Percentiles rank a stretch among this genome's conserved stretches.
These are phyloP conservation scores for Corythaeola cristata DNA, from an alignment of 2,113 vertebrate species.

Conservation along the genomic window DNA sequence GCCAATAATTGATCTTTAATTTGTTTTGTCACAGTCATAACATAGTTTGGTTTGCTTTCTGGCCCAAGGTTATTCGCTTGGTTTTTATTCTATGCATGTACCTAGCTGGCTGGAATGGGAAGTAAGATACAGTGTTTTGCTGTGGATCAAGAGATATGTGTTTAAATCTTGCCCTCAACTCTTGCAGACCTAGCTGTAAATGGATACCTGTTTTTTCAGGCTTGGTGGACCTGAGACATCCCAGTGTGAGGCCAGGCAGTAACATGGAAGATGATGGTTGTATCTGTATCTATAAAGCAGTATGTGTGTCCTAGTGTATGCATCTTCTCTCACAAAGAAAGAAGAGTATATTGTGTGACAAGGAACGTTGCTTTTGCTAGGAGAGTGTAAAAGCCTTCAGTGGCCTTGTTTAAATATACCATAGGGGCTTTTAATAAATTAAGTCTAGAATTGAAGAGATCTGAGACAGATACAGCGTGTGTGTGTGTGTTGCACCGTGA, in stretches of 20 bases:
- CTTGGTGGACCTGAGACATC: neutral
- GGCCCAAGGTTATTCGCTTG: neutral
- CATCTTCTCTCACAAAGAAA: neutral
- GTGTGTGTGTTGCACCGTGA: neutral
- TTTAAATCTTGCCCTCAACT: neutral
- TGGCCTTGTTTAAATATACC: neutral
- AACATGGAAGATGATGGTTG: neutral
- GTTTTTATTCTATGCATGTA: neutral
- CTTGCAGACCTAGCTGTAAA: neutral
- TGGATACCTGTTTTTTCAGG: neutral
- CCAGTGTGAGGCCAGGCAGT: neutral
- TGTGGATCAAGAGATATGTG: neutral
- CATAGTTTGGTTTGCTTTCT: neutral
- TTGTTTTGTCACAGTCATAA: neutral
- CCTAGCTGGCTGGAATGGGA: neutral
- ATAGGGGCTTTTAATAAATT: neutral
- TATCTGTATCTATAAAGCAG: neutral
- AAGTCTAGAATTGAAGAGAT: neutral
- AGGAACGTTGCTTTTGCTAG: neutral
- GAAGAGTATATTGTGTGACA: neutral
- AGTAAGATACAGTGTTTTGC: neutral
- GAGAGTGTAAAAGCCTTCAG: neutral
- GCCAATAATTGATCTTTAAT: neutral
- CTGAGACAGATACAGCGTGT: neutral
- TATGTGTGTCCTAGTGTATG: neutral